Base-by-base conservation (phyloP, 2,797 vertebrate species). In the Galago senegalensis region DNA sequence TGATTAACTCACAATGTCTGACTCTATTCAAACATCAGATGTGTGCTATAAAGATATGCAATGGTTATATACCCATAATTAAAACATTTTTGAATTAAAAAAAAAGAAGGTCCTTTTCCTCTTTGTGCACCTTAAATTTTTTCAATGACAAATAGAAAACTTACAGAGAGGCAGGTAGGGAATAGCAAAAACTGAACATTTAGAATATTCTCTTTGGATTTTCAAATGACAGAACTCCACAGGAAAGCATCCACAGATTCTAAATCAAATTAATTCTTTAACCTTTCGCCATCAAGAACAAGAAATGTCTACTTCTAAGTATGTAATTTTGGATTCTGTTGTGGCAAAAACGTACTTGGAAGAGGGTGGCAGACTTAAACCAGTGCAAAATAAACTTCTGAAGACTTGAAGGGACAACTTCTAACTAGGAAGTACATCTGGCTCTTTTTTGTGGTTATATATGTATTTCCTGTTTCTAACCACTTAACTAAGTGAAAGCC, bases 401-500 rank as follows among this genome's bases (percentile, higher is more conserved):
- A 95, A 95, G 91, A 1, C 43, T 31, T 84, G 37, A 82, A 46
- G 88, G 46, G 88, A 82, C 5, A 89, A 87, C 3, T 75, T 86
- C 21, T 37, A 79, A 37, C 25, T 49, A 87, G 88, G 65, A 49
- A 75, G 73, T 40, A 97, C 79, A 2, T 21, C 0, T 10, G 40
- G 69, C 21, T 97, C 10, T 21, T 77, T 81, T 84, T 80, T 91
- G 53, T 34, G 20, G 40, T 56, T 56, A 89, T 56, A 79, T 18
- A 94, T 53, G 72, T 76, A 77, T 72, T 61, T 61, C 86, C 43
- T 85, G 56, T 92, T 95, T 70, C 95, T 93, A 79, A 53, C 96
- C 70, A 31, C 90, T 97, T 90, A 90, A 75, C 93, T 97, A 87
- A 95, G 7, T 56, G 9, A 21, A 94, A 60, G 65, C 2, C 93